phyloP scores from a whole-genome alignment of 2,113 vertebrate genomes.

The Okapia johnstoni region DNA sequence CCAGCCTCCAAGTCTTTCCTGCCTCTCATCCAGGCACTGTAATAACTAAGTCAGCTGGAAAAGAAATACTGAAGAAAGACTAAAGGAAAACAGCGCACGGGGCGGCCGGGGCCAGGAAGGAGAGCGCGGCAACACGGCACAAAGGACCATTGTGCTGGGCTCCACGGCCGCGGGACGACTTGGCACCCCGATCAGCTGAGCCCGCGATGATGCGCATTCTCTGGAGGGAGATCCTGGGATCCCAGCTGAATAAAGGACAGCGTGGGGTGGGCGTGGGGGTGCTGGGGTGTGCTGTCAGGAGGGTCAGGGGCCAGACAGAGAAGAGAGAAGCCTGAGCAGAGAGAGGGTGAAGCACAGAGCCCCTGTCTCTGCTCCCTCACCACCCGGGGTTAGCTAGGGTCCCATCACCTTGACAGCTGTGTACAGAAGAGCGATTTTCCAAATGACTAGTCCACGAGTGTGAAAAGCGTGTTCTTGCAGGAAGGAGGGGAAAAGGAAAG shows the following conservation, averaged over 20 bases:
- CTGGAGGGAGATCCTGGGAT: constrained; percentile 73
- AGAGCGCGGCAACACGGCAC: constrained; percentile 69
- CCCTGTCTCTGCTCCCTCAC: constrained; percentile 51
- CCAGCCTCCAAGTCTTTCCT: constrained; percentile 66
- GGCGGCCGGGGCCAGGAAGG: constrained; percentile 79
- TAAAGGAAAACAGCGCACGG: constrained; percentile 67
- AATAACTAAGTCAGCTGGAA: constrained; percentile 80
- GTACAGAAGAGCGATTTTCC: not conserved
- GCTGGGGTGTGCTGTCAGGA: not conserved
- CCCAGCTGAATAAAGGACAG: constrained; percentile 76
- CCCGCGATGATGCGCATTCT: constrained; percentile 61
- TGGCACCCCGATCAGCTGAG: constrained; percentile 72
- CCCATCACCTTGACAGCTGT: constrained; percentile 45
- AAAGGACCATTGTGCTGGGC: constrained; percentile 80
- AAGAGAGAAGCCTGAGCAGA: not conserved
- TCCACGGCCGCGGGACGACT: constrained; percentile 65
- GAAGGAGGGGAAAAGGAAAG: not conserved
- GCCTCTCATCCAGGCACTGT: constrained; percentile 67
- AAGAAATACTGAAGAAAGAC: constrained; percentile 78
- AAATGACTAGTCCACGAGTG: not conserved
- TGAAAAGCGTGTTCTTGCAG: not conserved
- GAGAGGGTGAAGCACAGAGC: not conserved
- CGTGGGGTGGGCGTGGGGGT: constrained; percentile 24
- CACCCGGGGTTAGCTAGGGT: constrained; percentile 30
- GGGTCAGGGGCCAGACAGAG: not conserved